Base-by-base conservation (phyloP, 1,140 invertebrate genomes). In the Bacillus rossius region DNA sequence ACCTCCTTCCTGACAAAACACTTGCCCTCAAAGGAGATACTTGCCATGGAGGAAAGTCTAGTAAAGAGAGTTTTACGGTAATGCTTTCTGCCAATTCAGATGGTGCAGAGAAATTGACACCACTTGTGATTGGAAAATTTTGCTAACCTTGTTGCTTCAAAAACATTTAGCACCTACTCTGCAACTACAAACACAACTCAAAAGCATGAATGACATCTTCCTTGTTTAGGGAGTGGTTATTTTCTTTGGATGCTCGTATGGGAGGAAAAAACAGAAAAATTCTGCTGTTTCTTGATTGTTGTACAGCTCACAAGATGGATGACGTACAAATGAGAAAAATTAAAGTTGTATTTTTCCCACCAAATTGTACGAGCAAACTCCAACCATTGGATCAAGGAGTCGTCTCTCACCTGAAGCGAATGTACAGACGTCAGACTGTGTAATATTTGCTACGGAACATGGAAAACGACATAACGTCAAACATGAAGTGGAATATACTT, bases 311-410 rank as follows among this genome's bases (percentile, higher is more conserved):
- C 19, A 69, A 71, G 54, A 8, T 13, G 10, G 38, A 29, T 3
- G 45, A 47, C 40, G 34, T 68, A 42, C 4, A 34, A 34, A 50
- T 58, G 7, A 57, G 59, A 37, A 57, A 64, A 57, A 60, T 70
- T 5, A 66, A 61, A 43, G 26, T 70, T 0, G 54, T 61, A 8
- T 73, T 66, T 57, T 57, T 73, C 8, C 70, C 71, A n/a, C 50
- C 67, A 19, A 74, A 74, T 56, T 67, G 65, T 0, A 73, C 72
- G 8, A 61, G 64, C 5, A 59, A 63, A 48, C 38, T 73, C 3
- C 71, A 75, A 55, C 69, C 68, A 14, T 63, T 73, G 63, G 69
- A 73, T 60, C 66, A 66, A 59, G 69, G 68, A 4, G 63, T 73
- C 10, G 74, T 72, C 10, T 7, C 10, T 34, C 29, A 34, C 5